Evolutionary conservation across 1,140 invertebrate species (phyloP).

Genomic region (Pogonognathellus flavescens): DNA sequence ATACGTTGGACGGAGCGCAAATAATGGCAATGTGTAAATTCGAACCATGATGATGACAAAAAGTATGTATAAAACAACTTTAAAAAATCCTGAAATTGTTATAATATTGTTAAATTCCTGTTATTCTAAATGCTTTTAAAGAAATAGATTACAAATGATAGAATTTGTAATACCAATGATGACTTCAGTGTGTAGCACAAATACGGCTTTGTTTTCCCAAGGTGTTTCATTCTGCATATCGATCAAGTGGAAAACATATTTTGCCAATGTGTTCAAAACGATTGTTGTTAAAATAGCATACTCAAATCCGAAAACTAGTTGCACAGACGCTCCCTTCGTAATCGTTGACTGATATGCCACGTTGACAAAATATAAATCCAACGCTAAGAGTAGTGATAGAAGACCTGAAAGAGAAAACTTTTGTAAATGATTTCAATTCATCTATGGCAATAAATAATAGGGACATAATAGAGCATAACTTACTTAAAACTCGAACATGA

Average conservation of each 20-base stretch:
- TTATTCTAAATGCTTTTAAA: no score
- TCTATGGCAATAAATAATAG: not conserved
- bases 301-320: conserved; percentile 99
- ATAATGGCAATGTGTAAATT: conserved; percentile 97
- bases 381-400: conserved; percentile 81
- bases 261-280: conserved; percentile 93
- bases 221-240: conserved; percentile 96
- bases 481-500: conserved; percentile 90
- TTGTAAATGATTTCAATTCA: not conserved
- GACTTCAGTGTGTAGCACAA: conserved; percentile 95
- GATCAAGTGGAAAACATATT: conserved; percentile 94
- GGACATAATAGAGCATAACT: conserved; percentile 70
- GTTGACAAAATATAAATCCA: conserved; percentile 92
- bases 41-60: conserved; percentile 98
- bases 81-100: conserved; percentile 76
- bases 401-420: conserved; percentile 74
- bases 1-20: conserved; percentile 99
- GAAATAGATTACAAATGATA: conserved; percentile 1
- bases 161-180: conserved; percentile 83
- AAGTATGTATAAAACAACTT: conserved; percentile 91
- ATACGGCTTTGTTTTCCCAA: conserved; percentile 99
- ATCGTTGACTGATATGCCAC: conserved; percentile 96
- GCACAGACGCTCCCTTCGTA: conserved; percentile 94
- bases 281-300: conserved; percentile 97
- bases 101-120: no score